phyloP scores from a whole-genome alignment of 2,113 vertebrate genomes.

The Pholis gunnellus region DNA sequence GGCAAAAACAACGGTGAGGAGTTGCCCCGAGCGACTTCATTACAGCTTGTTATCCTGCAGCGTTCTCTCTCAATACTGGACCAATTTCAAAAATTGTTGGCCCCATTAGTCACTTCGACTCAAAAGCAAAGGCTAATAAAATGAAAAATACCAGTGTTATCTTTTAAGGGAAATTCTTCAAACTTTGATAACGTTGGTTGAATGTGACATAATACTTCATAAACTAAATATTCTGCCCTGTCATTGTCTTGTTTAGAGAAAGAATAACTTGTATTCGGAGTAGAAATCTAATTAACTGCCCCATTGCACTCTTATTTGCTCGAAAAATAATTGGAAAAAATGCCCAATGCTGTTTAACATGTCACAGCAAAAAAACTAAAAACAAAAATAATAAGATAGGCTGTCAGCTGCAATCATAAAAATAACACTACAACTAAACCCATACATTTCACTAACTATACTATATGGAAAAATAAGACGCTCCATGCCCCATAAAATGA shows the following conservation, averaged over 20 bases:
- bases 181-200: background rate
- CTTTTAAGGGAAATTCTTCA: background rate
- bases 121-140: background rate
- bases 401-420: background rate
- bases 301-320: background rate
- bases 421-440: background rate
- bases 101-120: background rate
- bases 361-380: background rate
- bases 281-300: background rate
- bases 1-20: background rate
- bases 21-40: background rate
- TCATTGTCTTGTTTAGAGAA: background rate
- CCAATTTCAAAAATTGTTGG: background rate
- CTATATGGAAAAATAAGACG: background rate
- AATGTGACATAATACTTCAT: background rate
- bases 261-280: background rate
- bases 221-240: background rate
- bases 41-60: background rate
- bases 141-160: background rate
- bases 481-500: background rate
- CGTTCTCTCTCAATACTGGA: background rate
- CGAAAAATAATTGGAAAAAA: background rate
- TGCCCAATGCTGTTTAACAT: background rate
- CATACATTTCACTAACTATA: background rate
- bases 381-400: background rate